phyloP scores from a whole-genome alignment of 2,113 vertebrate species.

The Tretioscincus oriximinensis region DNA sequence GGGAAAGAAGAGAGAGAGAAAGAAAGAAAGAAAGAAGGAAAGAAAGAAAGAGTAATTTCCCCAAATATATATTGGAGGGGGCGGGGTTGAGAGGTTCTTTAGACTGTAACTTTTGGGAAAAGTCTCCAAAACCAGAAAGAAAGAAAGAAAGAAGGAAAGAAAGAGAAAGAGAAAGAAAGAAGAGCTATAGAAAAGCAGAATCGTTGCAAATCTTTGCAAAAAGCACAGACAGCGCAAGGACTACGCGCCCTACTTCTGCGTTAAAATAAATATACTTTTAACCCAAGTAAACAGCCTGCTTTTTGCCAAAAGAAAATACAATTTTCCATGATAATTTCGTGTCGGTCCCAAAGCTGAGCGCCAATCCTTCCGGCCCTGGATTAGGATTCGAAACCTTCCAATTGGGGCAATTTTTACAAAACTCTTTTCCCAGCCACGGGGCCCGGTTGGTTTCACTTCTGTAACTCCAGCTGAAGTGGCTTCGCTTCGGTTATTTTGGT shows the following conservation, averaged over 20 bases:
- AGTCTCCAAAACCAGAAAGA: neutral
- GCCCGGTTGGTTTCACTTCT: neutral
- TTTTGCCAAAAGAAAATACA: neutral
- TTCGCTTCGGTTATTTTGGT: constrained; percentile 37
- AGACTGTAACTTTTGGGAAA: neutral
- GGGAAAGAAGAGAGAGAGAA: neutral
- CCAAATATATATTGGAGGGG: neutral
- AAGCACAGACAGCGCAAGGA: constrained; percentile 32
- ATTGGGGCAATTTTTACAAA: neutral
- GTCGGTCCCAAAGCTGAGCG: neutral
- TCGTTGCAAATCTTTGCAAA: constrained; percentile 11
- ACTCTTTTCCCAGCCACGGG: constrained; percentile 32
- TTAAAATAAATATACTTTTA: neutral
- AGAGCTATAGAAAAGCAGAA: neutral
- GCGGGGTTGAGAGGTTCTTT: neutral
- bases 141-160: neutral
- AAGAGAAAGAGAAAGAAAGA: neutral
- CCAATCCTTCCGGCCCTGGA: neutral
- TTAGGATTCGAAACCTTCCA: neutral
- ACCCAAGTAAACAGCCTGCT: neutral
- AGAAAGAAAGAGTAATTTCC: neutral
- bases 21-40: neutral
- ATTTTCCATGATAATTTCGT: neutral
- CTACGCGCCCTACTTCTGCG: neutral
- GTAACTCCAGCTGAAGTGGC: constrained; percentile 34